Evolutionary conservation across 2,888 invertebrate genomes (phyloP).

Genomic region (Piscicola geometra): DNA sequence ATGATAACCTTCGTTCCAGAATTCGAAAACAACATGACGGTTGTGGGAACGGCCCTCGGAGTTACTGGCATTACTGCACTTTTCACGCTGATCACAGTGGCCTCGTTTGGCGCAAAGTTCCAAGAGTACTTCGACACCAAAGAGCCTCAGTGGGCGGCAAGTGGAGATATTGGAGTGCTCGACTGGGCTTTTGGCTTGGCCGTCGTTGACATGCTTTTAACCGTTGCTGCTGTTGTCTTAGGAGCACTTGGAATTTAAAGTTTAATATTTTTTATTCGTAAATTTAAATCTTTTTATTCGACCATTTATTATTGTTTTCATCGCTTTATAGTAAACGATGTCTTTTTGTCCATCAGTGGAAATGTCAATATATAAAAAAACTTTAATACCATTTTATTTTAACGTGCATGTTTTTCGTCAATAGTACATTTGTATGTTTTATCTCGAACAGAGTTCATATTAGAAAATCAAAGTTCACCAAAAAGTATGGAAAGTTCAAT

Average conservation of each 20-base stretch:
- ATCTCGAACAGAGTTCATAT: no score
- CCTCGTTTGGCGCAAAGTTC: conserved; percentile 40
- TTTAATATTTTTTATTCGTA: neutral
- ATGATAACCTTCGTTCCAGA: conserved; percentile 40
- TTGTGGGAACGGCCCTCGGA: conserved; percentile 37
- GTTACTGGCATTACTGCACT: conserved; percentile 40
- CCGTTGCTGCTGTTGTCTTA: conserved; percentile 34
- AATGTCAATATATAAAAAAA: no score
- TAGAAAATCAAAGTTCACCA: no score
- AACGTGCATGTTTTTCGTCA: no score
- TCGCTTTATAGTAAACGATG: no score
- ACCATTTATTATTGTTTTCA: neutral
- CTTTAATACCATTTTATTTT: no score
- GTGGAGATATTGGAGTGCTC: conserved; percentile 36
- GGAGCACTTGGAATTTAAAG: conserved; percentile 4
- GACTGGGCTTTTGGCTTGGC: conserved; percentile 42
- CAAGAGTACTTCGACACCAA: conserved; percentile 42
- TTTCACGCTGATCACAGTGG: conserved; percentile 39
- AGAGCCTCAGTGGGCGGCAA: conserved; percentile 33
- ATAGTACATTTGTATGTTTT: no score
- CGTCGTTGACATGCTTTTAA: conserved; percentile 36
- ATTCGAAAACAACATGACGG: conserved; percentile 36
- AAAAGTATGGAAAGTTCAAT: no score
- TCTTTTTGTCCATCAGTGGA: no score
- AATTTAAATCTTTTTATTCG: neutral